These are phyloP conservation scores for Gymnorhina tibicen DNA, from an alignment of 2,113 vertebrate species.

Conservation along the genomic window DNA sequence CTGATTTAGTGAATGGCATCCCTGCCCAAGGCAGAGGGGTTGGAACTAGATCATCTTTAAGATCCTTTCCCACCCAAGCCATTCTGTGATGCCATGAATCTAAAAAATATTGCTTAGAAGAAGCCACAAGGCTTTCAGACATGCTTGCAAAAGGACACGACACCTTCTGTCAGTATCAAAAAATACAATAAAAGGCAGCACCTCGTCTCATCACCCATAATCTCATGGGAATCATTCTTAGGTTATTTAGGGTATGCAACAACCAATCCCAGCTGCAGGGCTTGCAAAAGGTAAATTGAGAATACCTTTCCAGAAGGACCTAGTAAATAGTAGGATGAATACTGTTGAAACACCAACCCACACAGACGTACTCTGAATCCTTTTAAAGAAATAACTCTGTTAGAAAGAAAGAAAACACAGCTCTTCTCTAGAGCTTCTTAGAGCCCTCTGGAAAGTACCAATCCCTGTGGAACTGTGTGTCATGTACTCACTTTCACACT, in stretches of 20 bases:
- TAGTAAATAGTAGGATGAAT: not conserved
- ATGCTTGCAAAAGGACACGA: not conserved
- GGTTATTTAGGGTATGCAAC: not conserved
- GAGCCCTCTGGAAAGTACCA: not conserved
- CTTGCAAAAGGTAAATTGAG: not conserved
- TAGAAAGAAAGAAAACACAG: not conserved
- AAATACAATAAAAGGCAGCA: not conserved
- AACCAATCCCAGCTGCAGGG: not conserved
- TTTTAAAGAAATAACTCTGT: not conserved
- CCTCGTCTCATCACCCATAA: not conserved
- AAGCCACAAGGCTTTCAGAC: not conserved
- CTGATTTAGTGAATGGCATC: not conserved
- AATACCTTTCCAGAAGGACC: not conserved
- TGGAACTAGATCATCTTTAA: not conserved
- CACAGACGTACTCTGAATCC: fast-evolving
- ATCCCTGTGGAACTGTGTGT: fast-evolving
- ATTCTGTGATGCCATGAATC: not conserved
- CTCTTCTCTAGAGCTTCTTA: not conserved
- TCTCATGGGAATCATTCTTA: not conserved
- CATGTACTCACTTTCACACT: slow-evolving; percentile 87
- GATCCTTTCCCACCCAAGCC: not conserved
- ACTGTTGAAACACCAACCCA: not conserved
- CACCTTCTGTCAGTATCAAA: not conserved
- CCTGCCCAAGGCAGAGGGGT: not conserved
- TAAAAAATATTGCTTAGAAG: not conserved